These are phyloP conservation scores for Crocuta crocuta DNA, from an alignment of 2,113 vertebrate species.

Conservation along the genomic window DNA sequence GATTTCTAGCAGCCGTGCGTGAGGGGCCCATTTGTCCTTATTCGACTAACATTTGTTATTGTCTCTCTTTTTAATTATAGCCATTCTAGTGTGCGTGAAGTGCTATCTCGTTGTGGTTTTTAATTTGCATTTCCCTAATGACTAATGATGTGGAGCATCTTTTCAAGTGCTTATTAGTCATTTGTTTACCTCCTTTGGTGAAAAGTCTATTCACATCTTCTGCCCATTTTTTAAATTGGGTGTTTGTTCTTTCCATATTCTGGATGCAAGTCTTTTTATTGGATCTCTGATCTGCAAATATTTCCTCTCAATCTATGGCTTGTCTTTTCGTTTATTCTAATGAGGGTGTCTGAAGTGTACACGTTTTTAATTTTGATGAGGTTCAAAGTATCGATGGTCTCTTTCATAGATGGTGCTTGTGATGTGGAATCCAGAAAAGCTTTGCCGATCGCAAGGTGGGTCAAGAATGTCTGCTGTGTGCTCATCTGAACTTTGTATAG, in stretches of 20 bases:
- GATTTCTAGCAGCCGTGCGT: neutral
- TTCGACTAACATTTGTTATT: neutral
- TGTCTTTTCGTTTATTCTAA: neutral
- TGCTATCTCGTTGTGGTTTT: constrained; percentile 30
- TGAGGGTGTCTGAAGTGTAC: neutral
- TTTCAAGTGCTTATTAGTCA: constrained; percentile 51
- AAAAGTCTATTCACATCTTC: constrained; percentile 57
- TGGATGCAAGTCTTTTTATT: neutral
- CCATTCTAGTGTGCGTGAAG: neutral
- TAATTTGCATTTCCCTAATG: constrained; percentile 62
- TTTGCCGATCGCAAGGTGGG: neutral
- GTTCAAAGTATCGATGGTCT: neutral
- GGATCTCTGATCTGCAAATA: neutral
- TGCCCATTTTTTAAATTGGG: constrained; percentile 40
- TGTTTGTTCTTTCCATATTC: neutral
- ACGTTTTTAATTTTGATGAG: neutral
- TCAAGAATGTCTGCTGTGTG: neutral
- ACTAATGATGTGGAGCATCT: constrained; percentile 29
- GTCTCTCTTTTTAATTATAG: constrained; percentile 54
- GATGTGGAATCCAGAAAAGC: neutral
- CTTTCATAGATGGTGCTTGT: neutral
- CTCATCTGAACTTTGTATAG: accelerated
- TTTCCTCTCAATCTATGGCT: neutral
- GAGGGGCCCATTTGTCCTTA: neutral
- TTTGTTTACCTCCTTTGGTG: constrained; percentile 53